phyloP scores from a whole-genome alignment of 2,113 vertebrate species.

The Calyptommatus sinebrachiatus region DNA sequence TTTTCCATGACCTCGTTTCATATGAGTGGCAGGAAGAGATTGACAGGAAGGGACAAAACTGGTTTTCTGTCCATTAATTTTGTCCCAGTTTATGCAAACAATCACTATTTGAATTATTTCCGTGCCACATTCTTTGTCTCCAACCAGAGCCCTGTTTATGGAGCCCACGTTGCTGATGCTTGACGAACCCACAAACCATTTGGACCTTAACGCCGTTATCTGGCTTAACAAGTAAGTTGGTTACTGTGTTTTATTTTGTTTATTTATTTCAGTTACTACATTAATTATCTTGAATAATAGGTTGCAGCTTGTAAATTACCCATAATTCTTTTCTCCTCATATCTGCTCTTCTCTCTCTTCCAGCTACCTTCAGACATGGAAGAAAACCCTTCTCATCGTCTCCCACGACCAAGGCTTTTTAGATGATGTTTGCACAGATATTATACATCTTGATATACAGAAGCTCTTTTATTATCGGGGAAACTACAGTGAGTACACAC shows the following conservation, averaged over 20 bases:
- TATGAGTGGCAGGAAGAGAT: no score
- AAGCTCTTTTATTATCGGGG: conserved; percentile 90
- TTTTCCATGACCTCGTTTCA: no score
- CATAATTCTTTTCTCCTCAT: no score
- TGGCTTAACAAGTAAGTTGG: conserved; percentile 89
- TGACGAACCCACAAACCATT: conserved; percentile 92
- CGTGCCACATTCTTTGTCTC: no score
- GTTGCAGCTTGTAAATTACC: no score
- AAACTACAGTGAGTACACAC: conserved; percentile 82
- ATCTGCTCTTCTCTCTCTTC: not conserved
- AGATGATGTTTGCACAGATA: conserved; percentile 91
- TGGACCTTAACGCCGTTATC: conserved; percentile 94
- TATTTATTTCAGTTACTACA: no score
- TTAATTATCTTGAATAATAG: no score
- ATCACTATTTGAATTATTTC: no score
- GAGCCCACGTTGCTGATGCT: conserved; percentile 91
- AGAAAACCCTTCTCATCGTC: conserved; percentile 90
- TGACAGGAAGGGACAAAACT: no score
- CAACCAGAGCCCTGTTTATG: conserved; percentile 87
- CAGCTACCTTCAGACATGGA: conserved; percentile 91
- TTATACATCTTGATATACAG: conserved; percentile 86
- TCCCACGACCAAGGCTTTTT: conserved; percentile 94
- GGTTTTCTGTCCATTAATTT: no score
- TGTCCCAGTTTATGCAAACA: no score
- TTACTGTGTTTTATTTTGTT: fast-evolving